Conservation (phyloP, 2,888 invertebrate species). For the Lypha dubia region DNA sequence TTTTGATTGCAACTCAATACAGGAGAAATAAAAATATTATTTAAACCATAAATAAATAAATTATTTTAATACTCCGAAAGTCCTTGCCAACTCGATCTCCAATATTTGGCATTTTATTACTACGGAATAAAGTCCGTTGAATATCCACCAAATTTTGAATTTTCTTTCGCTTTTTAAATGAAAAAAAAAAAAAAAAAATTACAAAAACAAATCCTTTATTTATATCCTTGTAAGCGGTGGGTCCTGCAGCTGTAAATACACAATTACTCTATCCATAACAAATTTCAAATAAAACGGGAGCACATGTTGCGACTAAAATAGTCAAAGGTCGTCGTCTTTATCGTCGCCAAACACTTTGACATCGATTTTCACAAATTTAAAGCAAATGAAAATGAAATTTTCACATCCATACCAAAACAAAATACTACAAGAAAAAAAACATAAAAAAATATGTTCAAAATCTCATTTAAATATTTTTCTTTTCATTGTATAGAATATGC, state of each 20-base stretch:
- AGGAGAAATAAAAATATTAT: too few species aligned
- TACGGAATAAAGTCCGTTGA: too few species aligned
- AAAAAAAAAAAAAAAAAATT: not conserved
- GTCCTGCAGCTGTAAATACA: conserved; percentile 66
- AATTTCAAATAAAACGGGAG: conserved; percentile 53
- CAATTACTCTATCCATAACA: conserved; percentile 56
- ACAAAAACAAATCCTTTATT: not conserved
- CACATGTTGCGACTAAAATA: conserved; percentile 62
- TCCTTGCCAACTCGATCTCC: too few species aligned
- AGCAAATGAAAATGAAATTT: conserved; percentile 26
- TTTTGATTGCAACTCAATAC: too few species aligned
- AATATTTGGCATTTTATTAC: too few species aligned
- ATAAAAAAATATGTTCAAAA: conserved; percentile 24
- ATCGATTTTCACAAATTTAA: conserved; percentile 75
- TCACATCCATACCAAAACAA: conserved; percentile 11
- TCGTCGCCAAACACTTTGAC: conserved; percentile 71
- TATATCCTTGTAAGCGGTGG: conserved; percentile 45
- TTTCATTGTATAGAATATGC: conserved; percentile 8
- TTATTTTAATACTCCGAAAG: too few species aligned
- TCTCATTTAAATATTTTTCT: conserved; percentile 62
- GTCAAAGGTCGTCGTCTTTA: conserved; percentile 56
- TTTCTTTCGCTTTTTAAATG: not conserved
- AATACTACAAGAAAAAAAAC: conserved; percentile 22
- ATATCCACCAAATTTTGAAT: too few species aligned
- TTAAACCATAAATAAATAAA: too few species aligned